A percentile compares a stretch with the other conserved stretches of the same genome.
These are phyloP conservation scores for Pipistrellus pygmaeus DNA, from an alignment of 2,797 vertebrate species.

Conservation along the genomic window DNA sequence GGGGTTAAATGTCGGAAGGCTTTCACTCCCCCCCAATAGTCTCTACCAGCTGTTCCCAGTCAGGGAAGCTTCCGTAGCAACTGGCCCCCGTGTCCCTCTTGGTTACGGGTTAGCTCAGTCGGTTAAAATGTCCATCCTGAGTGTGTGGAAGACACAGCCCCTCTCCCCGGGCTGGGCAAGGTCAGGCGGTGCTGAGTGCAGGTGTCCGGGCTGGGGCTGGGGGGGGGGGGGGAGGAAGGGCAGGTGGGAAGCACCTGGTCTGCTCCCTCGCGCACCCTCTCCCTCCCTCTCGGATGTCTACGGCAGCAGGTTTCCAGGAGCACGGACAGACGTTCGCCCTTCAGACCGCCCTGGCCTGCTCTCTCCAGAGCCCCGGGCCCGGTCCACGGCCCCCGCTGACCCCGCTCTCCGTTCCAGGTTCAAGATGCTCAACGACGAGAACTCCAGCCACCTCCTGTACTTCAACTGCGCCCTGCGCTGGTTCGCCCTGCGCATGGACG, in stretches of 20 bases:
- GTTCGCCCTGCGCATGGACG: conserved; percentile 90
- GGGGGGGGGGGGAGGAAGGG: rapidly evolving
- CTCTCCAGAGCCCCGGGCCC: background rate
- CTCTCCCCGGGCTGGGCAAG: background rate
- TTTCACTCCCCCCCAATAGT: background rate
- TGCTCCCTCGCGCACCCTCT: background rate
- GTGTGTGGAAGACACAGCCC: background rate
- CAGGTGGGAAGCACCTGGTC: background rate
- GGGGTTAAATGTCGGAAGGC: background rate
- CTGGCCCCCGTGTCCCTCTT: background rate
- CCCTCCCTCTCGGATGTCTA: background rate
- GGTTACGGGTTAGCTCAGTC: background rate
- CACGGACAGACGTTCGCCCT: too few relatives aligned
- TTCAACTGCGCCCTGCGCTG: conserved; percentile 90
- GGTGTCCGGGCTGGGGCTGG: rapidly evolving
- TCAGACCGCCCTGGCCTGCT: background rate
- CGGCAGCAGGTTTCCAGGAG: background rate
- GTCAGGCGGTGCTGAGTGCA: background rate
- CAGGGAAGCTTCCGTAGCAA: background rate
- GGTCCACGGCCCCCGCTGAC: background rate
- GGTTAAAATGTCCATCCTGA: background rate
- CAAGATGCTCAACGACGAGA: conserved; percentile 88
- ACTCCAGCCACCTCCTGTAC: conserved; percentile 89
- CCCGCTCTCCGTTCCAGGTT: conserved; percentile 86
- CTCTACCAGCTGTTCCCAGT: background rate